Base-by-base conservation (phyloP, 2,888 invertebrate genomes). In the Oscheius sp. region DNA sequence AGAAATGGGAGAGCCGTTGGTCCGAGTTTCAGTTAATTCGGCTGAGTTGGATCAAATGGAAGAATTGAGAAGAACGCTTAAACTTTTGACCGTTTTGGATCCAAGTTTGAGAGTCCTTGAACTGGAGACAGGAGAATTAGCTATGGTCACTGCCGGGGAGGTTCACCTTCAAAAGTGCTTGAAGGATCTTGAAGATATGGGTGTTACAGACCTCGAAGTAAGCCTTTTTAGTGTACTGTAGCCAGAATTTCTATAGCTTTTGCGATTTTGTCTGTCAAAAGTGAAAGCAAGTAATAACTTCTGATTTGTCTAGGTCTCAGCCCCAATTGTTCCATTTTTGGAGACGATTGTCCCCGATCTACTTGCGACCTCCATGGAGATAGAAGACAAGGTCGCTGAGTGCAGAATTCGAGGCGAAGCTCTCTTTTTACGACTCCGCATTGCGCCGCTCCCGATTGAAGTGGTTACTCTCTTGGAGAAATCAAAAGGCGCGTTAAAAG, bases 141-240 rank as follows among this genome's bases (percentile, higher is more conserved):
- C 98, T 0, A 89, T 99, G 33, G 91, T 94, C 1, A 96, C 97
- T 0, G 93, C 96, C 1, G 98, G 98, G 0, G 96, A 98, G 89
- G 93, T 98, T 1, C 98, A 98, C 88, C 90, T 98, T 64, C 93
- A 96, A 86, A 92, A 95, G 85, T 98, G 98, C 88, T 89, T 98
- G 4, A 93, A 93, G 86, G 98, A 98, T 89, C 90, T 98, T 64
- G 91, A 91, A 74, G 90, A 90, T 76, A 88, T 85, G 72, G 85
- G 84, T 45, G 34, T 78, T 5, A 53, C 50, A 8, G 70, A 72
- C 72, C 42, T 78, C 5, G 72, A 76, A 42, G 70, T 48, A 46
- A 46, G 46, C 6, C 46, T 63, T 27, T 27, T 33, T 27, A 46
- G 25, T 33, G 23, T 29, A 27, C 6, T 29, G 5, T 27, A 5